Conservation (phyloP, 2,888 invertebrate genomes). For the Galeruca laticollis region DNA sequence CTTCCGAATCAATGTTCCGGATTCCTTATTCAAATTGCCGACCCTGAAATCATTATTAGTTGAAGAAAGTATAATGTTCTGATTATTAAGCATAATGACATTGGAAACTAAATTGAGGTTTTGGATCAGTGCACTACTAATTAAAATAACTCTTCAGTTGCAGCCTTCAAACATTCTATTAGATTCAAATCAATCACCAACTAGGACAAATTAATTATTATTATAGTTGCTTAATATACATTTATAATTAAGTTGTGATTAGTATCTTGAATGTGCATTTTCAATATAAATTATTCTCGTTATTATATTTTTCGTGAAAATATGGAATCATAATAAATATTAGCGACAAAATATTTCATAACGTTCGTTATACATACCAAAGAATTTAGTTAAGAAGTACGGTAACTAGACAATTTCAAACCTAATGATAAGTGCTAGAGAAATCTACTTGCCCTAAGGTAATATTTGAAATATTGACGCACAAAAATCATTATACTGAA, state of each 20-base stretch:
- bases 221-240: background rate
- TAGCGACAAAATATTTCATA: no score
- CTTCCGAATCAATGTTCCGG: conserved; percentile 3
- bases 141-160: conserved; percentile 5
- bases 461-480: no score
- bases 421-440: no score
- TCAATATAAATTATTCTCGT: background rate
- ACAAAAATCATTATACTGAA: no score
- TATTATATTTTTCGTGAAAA: no score
- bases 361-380: no score
- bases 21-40: background rate
- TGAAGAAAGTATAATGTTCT: background rate
- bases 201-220: conserved; percentile 32
- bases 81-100: conserved; percentile 2
- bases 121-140: conserved; percentile 19
- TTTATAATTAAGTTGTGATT: background rate
- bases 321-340: no score
- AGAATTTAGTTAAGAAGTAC: no score
- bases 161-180: conserved; percentile 15
- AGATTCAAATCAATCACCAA: conserved; percentile 17
- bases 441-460: no score
- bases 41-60: background rate
- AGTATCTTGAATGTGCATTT: background rate
- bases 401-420: no score
- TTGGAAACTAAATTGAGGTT: conserved; percentile 8